Evolutionary conservation across 2,888 invertebrate genomes (phyloP), one percentile per base, ranked within the genome.

Genomic region (Meliscaeva auricollis): DNA sequence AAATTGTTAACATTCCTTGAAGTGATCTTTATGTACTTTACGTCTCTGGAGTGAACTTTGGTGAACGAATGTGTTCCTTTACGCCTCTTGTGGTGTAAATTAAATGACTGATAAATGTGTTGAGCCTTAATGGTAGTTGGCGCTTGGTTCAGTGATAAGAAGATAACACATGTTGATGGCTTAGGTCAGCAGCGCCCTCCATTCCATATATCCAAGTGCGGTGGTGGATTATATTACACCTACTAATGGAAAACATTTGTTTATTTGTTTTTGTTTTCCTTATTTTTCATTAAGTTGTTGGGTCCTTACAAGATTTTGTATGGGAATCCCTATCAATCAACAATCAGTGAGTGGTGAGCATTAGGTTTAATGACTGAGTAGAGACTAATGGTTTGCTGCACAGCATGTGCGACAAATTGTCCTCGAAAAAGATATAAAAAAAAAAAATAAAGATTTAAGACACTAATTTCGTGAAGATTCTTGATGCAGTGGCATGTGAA

Each of bases 81-180:
- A 72, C 72, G 75, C 75, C 84, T 80, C 54, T 84, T 80, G 75
- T 81, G 75, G 85, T 80, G 85, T 81, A 85, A 85, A 77, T 85
- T 85, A 77, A 85, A 85, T 74, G 81, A 77, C 81, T 76, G 85
- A 85, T 85, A 77, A 85, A 85, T 81, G 85, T 81, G 85, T 85
- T 85, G 77, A 62, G 69, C 68, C 69, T 85, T 85, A 85, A 85
- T 85, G 85, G 81, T 77, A 85, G 85, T 85, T 85, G 85, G 85
- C 85, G 85, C 85, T 85, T 85, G 76, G 69, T 56, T 17, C 17
- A 22, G 50, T 15, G 77, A 76, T 81, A 85, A 81, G 69, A 80
- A 81, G 85, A 85, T 85, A 85, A 85, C 72, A 56, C 77, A 77
- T 85, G 85, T 85, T 85, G 77, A 72, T 80, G 85, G 64, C 26